These are phyloP conservation scores for Drosophila bunnanda DNA, from an alignment of 2,888 invertebrate genomes.

Conservation along the genomic window DNA sequence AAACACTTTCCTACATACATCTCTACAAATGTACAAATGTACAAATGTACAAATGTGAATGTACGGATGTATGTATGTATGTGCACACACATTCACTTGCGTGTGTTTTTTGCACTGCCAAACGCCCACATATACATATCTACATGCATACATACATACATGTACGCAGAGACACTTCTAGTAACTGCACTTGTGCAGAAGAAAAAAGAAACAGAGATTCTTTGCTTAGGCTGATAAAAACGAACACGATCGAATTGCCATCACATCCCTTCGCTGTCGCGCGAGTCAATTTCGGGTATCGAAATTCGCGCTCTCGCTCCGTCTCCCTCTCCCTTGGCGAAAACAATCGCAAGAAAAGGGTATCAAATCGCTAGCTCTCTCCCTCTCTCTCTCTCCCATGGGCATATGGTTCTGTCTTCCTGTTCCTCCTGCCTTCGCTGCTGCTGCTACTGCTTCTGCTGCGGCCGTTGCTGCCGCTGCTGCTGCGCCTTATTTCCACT, in stretches of 20 bases:
- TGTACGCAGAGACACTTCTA: conserved; percentile 18
- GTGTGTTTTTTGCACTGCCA: conserved; percentile 13
- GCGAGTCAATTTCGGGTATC: conserved; percentile 15
- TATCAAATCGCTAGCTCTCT: conserved; percentile 27
- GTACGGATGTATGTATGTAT: conserved; percentile 9
- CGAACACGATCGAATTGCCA: conserved; percentile 11
- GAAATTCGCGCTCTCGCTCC: conserved; percentile 10
- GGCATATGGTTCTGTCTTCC: conserved; percentile 39
- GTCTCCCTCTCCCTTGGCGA: conserved; percentile 9
- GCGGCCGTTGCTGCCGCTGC: conserved; percentile 52
- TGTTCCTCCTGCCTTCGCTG: conserved; percentile 46
- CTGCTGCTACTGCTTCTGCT: conserved; percentile 17
- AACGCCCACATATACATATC: conserved; percentile 19
- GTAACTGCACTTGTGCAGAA: conserved; percentile 23
- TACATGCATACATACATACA: conserved; percentile 4
- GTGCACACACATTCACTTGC: conserved; percentile 18
- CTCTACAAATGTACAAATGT: conserved; percentile 4
- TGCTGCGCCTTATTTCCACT: conserved; percentile 75
- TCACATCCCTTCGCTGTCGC: conserved; percentile 23
- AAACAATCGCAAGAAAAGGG: conserved; percentile 12
- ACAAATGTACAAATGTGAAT: conserved; percentile 17
- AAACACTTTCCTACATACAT: conserved; percentile 28
- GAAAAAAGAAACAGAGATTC: conserved; percentile 27
- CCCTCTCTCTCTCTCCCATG: conserved; percentile 10
- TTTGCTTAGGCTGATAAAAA: conserved; percentile 23